These are phyloP conservation scores for Geothlypis trichas DNA, from an alignment of 2,113 vertebrate genomes.

Conservation along the genomic window DNA sequence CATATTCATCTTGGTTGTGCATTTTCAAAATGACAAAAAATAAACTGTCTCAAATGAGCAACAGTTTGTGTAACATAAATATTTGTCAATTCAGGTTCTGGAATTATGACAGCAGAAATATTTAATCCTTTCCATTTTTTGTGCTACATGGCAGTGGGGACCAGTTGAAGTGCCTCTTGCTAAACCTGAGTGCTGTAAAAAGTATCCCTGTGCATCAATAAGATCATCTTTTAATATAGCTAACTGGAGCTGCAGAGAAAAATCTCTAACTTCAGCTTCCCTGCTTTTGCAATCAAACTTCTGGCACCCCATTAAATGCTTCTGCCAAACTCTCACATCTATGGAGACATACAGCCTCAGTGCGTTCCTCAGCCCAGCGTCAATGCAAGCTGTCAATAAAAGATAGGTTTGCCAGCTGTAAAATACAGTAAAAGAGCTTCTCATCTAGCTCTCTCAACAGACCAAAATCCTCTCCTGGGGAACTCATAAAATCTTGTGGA, in stretches of 20 bases:
- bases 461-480: slow-evolving; percentile 56
- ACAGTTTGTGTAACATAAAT: background rate
- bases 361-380: background rate
- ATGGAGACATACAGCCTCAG: background rate
- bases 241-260: background rate
- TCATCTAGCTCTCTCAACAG: slow-evolving; percentile 40
- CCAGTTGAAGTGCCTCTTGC: background rate
- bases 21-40: background rate
- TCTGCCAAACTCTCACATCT: background rate
- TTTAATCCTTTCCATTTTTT: background rate
- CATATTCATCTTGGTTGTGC: background rate
- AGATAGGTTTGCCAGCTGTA: slow-evolving; percentile 28
- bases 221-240: background rate
- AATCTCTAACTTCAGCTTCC: background rate
- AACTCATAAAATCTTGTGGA: slow-evolving; percentile 41
- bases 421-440: slow-evolving; percentile 23
- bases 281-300: background rate
- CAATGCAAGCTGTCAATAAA: slow-evolving; percentile 30
- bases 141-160: background rate
- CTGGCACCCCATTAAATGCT: background rate
- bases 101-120: background rate
- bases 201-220: background rate
- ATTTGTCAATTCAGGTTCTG: background rate
- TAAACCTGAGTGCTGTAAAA: background rate
- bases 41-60: background rate